Percentiles rank a stretch among this genome's conserved stretches.
These are phyloP conservation scores for Campoplex capitator DNA, from an alignment of 2,888 invertebrate genomes.

Conservation along the genomic window DNA sequence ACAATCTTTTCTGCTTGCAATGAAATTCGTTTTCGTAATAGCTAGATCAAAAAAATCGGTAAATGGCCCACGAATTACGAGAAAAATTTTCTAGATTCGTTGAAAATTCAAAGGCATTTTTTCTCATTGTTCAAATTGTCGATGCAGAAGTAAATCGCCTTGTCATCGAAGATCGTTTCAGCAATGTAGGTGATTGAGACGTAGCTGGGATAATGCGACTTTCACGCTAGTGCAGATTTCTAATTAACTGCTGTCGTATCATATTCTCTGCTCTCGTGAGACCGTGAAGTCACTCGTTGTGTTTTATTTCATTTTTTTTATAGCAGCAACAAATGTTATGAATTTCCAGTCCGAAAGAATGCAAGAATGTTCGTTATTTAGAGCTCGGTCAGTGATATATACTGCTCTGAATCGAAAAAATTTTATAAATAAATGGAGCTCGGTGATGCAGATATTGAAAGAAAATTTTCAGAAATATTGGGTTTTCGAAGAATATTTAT, in stretches of 20 bases:
- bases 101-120: neutral
- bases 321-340: neutral
- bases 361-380: neutral
- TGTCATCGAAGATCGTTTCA: conserved; percentile 39
- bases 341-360: neutral
- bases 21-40: neutral
- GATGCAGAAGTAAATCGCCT: neutral
- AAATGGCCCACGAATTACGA: neutral
- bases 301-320: conserved; percentile 35
- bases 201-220: conserved; percentile 28
- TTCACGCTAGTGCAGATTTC: conserved; percentile 53
- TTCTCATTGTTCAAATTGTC: neutral
- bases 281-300: neutral
- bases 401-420: neutral
- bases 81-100: neutral
- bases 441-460: no score
- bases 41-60: no score
- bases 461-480: no score
- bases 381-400: neutral
- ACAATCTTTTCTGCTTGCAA: neutral
- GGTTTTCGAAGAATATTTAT: no score
- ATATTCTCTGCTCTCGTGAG: conserved; percentile 6
- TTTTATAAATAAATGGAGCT: neutral
- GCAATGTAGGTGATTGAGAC: conserved; percentile 31
- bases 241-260: conserved; percentile 31